Evolutionary conservation across 2,113 vertebrate genomes (phyloP).

Genomic region (Budorcas taxicolor): DNA sequence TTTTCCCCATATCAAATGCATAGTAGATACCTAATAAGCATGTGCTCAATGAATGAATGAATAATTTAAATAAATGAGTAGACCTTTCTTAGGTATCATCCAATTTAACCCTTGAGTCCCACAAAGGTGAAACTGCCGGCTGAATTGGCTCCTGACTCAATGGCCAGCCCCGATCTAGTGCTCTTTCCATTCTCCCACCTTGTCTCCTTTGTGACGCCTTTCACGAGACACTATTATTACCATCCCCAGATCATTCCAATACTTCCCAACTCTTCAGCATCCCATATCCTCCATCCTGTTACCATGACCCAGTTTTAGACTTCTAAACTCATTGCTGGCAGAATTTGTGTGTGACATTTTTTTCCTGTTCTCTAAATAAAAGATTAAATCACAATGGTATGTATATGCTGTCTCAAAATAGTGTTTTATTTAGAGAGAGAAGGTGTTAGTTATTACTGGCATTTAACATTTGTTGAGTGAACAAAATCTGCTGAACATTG

Average conservation of each 20-base stretch:
- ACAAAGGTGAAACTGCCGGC: neutral
- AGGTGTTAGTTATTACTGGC: constrained; percentile 66
- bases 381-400: constrained; percentile 62
- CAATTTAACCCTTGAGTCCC: neutral
- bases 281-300: neutral
- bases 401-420: constrained; percentile 54
- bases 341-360: constrained; percentile 40
- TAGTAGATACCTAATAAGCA: no score
- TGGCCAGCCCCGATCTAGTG: accelerated
- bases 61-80: neutral
- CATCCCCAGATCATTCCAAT: neutral
- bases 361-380: constrained; percentile 38
- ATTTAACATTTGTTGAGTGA: constrained; percentile 70
- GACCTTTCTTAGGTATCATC: neutral
- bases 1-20: neutral
- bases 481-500: constrained; percentile 63
- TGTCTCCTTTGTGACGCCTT: neutral
- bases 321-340: constrained; percentile 45
- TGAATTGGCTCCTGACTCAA: accelerated
- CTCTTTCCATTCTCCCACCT: neutral
- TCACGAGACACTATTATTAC: neutral
- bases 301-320: constrained; percentile 61
- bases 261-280: neutral
- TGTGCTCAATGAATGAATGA: neutral
- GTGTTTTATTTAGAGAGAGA: constrained; percentile 63